These are phyloP conservation scores for Halisarca cf. caerulea DNA, from an alignment of 37 sponge, comb jelly and placozoan genomes.

Conservation along the genomic window DNA sequence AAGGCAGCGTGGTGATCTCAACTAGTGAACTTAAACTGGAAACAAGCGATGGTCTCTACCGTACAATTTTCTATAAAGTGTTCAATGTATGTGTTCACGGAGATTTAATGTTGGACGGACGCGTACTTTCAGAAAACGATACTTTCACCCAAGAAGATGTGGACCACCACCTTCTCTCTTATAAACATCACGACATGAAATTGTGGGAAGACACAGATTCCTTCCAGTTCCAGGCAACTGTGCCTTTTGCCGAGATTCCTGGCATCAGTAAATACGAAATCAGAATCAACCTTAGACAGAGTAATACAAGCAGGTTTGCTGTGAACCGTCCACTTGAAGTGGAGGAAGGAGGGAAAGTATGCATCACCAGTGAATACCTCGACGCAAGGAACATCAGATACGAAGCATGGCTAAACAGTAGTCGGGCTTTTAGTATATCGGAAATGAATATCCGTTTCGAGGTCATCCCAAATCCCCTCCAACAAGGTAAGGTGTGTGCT, in stretches of 20 bases:
- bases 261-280: not conserved
- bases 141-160: constrained; percentile 59
- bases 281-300: constrained; percentile 30
- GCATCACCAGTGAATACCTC: constrained; percentile 44
- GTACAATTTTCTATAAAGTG: not conserved
- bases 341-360: constrained; percentile 22
- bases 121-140: not conserved
- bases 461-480: not conserved
- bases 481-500: not conserved
- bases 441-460: constrained; percentile 2
- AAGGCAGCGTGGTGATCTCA: not conserved
- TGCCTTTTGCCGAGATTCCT: not conserved
- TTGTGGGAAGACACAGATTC: constrained; percentile 47
- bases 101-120: not conserved
- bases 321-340: constrained; percentile 22
- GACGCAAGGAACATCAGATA: constrained; percentile 79
- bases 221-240: constrained; percentile 2
- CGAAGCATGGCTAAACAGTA: constrained; percentile 28
- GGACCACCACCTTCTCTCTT: constrained; percentile 1
- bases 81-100: not conserved
- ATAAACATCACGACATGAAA: constrained; percentile 53
- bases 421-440: not conserved
- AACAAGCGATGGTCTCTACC: constrained; percentile 1
- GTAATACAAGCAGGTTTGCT: constrained; percentile 33
- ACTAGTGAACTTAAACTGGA: not conserved